Percentiles rank a stretch among this genome's conserved stretches.
These are phyloP conservation scores for Nomada flava DNA, from an alignment of 2,888 invertebrate genomes.

Conservation along the genomic window DNA sequence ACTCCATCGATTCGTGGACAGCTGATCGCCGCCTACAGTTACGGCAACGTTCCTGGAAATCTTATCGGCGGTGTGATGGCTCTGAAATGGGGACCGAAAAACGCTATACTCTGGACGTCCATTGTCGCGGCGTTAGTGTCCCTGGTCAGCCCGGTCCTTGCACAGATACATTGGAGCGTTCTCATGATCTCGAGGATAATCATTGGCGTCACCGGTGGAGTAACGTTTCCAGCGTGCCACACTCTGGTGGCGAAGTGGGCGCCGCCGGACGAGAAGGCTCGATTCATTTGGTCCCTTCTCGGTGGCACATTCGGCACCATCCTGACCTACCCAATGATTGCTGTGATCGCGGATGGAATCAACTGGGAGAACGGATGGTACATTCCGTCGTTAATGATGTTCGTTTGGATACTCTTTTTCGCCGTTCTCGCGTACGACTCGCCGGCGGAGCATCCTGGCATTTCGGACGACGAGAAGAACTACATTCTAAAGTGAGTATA, in stretches of 20 bases:
- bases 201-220: constrained; percentile 84
- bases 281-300: constrained; percentile 90
- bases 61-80: constrained; percentile 77
- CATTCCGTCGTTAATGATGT: constrained; percentile 86
- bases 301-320: constrained; percentile 91
- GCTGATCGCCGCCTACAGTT: constrained; percentile 76
- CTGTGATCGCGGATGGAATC: constrained; percentile 86
- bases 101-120: constrained; percentile 77
- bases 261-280: constrained; percentile 90
- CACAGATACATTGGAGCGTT: constrained; percentile 75
- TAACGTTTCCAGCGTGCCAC: constrained; percentile 88
- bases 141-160: constrained; percentile 74
- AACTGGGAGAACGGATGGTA: constrained; percentile 90
- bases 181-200: constrained; percentile 72
- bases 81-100: constrained; percentile 74
- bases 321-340: constrained; percentile 89
- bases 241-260: constrained; percentile 90
- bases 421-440: constrained; percentile 88
- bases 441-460: constrained; percentile 88
- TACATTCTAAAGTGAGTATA: constrained; percentile 85
- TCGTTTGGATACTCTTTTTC: constrained; percentile 87
- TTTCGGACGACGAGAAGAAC: constrained; percentile 87
- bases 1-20: constrained; percentile 74
- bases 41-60: constrained; percentile 80
- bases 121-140: constrained; percentile 70